Conservation (phyloP, 2,888 invertebrate genomes). For the Catocala fraxini region DNA sequence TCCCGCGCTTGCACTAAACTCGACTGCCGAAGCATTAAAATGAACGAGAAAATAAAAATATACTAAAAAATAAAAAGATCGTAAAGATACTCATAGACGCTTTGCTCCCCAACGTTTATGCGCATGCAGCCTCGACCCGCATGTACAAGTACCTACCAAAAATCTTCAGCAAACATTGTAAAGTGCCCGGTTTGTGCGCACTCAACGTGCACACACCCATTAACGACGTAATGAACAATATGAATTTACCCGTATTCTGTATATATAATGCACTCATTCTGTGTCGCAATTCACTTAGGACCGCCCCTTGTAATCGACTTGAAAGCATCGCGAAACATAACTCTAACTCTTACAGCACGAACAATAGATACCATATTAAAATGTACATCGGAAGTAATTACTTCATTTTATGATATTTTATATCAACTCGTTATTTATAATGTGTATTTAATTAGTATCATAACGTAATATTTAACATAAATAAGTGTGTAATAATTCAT, state of each 20-base stretch:
- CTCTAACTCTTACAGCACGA: background rate
- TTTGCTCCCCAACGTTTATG: too few species aligned
- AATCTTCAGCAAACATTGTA: too few species aligned
- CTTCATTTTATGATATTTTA: slow-evolving; percentile 17
- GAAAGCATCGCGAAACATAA: slow-evolving; percentile 30
- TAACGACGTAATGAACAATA: background rate
- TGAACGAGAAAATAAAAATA: too few species aligned
- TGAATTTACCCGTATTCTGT: background rate
- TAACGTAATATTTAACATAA: slow-evolving; percentile 16
- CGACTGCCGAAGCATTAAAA: too few species aligned
- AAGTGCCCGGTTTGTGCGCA: too few species aligned
- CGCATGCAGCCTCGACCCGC: too few species aligned
- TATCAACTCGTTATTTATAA: slow-evolving; percentile 18
- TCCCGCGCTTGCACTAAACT: too few species aligned
- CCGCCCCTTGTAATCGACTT: slow-evolving; percentile 28
- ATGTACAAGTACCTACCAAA: too few species aligned
- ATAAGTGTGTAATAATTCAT: slow-evolving; percentile 23
- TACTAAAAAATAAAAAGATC: too few species aligned
- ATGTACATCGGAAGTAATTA: background rate
- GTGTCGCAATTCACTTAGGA: slow-evolving; percentile 22
- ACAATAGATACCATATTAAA: background rate
- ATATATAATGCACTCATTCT: slow-evolving; percentile 22
- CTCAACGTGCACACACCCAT: background rate
- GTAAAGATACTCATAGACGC: too few species aligned
- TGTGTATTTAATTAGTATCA: slow-evolving; percentile 29